Conservation (phyloP, 2,113 vertebrate genomes). For the Triplophysa rosa region DNA sequence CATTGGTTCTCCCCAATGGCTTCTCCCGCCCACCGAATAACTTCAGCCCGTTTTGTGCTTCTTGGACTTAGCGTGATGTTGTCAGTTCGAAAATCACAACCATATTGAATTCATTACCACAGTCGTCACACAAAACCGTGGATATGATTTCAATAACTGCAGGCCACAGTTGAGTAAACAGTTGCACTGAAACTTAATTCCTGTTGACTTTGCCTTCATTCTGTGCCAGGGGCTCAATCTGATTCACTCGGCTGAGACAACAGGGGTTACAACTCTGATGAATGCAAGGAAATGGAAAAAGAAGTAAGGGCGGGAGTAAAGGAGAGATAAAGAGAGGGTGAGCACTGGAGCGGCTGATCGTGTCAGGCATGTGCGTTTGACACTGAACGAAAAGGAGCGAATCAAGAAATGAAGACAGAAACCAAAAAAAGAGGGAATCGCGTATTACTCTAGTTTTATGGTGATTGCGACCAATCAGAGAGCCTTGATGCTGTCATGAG, state of each 20-base stretch:
- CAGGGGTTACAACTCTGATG: conserved; percentile 93
- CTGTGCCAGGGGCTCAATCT: conserved; percentile 93
- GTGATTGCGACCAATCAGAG: not conserved
- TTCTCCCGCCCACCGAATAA: conserved; percentile 45
- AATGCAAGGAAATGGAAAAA: conserved; percentile 80
- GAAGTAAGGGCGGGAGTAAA: conserved; percentile 61
- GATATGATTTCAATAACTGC: conserved; percentile 99
- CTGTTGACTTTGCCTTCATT: conserved; percentile 98
- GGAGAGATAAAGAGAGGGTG: conserved; percentile 14
- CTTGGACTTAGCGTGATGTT: conserved; percentile 63
- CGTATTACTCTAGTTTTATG: conserved; percentile 1
- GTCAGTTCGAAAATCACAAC: conserved; percentile 88
- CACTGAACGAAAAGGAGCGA: conserved; percentile 60
- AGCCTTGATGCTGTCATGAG: not conserved
- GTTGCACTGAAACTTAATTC: conserved; percentile 99
- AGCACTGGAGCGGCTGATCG: conserved; percentile 68
- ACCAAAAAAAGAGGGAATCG: conserved; percentile 55
- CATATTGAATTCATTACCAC: conserved; percentile 98
- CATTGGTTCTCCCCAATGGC: conserved; percentile 12
- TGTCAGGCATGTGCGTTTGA: conserved; percentile 72
- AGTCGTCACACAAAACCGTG: conserved; percentile 98
- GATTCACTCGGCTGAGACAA: conserved; percentile 92
- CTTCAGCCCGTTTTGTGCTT: conserved; percentile 35
- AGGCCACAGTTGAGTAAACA: conserved; percentile 99
- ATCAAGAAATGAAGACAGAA: conserved; percentile 23